Evolutionary conservation across 2,113 vertebrate species (phyloP).

Genomic region (Lophochroa leadbeateri): DNA sequence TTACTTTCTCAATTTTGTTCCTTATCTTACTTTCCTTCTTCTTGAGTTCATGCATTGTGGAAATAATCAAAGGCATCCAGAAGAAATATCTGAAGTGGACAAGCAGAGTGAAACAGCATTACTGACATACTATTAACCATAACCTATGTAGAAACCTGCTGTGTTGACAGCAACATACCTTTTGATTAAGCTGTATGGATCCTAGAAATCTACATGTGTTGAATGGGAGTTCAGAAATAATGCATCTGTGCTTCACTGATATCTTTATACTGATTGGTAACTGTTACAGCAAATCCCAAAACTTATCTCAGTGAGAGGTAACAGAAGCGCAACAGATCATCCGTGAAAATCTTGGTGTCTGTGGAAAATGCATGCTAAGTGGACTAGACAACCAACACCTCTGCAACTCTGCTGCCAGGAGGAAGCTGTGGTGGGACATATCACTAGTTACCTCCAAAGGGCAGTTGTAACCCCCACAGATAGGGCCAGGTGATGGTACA

Average conservation of each 20-base stretch:
- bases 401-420: fast-evolving
- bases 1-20: not conserved
- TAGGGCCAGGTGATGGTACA: not conserved
- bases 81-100: conserved; percentile 37
- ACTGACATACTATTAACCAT: conserved; percentile 51
- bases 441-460: not conserved
- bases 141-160: not conserved
- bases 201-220: conserved; percentile 29
- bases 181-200: conserved; percentile 54
- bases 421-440: not conserved
- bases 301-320: not conserved
- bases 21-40: not conserved
- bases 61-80: conserved; percentile 66
- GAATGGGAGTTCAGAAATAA: conserved; percentile 35
- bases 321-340: not conserved
- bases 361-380: not conserved
- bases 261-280: not conserved
- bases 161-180: conserved; percentile 31
- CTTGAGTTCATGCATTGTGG: conserved; percentile 14
- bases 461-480: not conserved
- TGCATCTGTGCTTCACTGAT: not conserved
- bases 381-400: not conserved
- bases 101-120: conserved; percentile 46
- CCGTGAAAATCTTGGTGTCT: not conserved
- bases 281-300: not conserved